Conservation (phyloP, 1,140 invertebrate genomes). For the Drosophila albomicans region DNA sequence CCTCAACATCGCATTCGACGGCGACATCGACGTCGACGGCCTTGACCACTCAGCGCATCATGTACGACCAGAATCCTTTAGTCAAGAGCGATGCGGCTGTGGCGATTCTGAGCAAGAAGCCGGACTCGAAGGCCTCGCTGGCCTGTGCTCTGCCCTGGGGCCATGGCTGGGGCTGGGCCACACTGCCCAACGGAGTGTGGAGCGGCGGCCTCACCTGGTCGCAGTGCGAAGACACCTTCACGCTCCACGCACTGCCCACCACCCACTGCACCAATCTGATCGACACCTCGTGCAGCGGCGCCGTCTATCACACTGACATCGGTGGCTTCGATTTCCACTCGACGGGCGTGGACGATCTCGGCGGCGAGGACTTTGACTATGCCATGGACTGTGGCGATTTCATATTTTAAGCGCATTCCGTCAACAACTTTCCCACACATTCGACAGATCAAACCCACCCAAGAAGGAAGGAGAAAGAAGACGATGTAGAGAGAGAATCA, state of each 20-base stretch:
- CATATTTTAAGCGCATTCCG: slow-evolving; percentile 86
- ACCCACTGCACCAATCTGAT: slow-evolving; percentile 87
- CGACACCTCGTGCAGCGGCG: slow-evolving; percentile 86
- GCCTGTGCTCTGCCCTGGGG: slow-evolving; percentile 84
- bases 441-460: slow-evolving; percentile 40
- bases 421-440: slow-evolving; percentile 10
- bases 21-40: slow-evolving; percentile 24
- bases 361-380: slow-evolving; percentile 88
- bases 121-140: slow-evolving; percentile 80
- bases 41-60: slow-evolving; percentile 57
- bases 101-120: slow-evolving; percentile 82
- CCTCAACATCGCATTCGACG: slow-evolving; percentile 8
- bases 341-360: slow-evolving; percentile 85
- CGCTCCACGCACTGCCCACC: slow-evolving; percentile 87
- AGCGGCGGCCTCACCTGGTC: slow-evolving; percentile 88
- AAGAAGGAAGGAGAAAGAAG: slow-evolving; percentile 13
- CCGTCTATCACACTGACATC: slow-evolving; percentile 87
- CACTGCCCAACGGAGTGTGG: slow-evolving; percentile 87
- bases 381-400: slow-evolving; percentile 88
- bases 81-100: slow-evolving; percentile 83
- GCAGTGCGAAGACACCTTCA: slow-evolving; percentile 87
- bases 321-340: slow-evolving; percentile 86
- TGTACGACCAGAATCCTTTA: slow-evolving; percentile 77
- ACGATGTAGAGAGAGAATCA: background rate
- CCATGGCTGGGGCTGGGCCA: slow-evolving; percentile 88